Percentiles rank a stretch among this genome's conserved stretches.
Evolutionary conservation across 2,797 vertebrate species (phyloP).

Genomic region (Poecilia wingei): DNA sequence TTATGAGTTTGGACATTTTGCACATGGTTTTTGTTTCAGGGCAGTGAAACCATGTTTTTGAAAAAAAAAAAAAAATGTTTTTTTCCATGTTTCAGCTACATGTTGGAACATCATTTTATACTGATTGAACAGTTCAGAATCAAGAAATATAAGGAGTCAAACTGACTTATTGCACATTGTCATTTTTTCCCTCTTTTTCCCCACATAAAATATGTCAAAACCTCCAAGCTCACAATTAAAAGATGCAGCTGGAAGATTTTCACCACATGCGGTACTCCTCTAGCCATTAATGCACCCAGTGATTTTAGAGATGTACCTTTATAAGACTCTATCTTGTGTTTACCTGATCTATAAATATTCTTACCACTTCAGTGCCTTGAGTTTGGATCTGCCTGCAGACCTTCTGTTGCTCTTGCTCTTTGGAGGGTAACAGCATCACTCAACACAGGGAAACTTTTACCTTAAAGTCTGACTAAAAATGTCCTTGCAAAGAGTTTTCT

Average conservation of each 20-base stretch:
- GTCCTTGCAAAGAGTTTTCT: not conserved
- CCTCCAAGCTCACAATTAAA: not conserved
- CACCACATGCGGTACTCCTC: not conserved
- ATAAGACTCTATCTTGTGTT: not conserved
- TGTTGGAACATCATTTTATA: not conserved
- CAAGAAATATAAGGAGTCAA: not conserved
- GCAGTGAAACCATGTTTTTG: not conserved
- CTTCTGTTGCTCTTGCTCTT: not conserved
- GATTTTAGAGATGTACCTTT: not conserved
- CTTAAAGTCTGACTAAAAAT: not conserved
- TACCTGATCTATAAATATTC: not conserved
- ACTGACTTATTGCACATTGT: not conserved
- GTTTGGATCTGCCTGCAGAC: not conserved
- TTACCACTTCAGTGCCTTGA: not conserved
- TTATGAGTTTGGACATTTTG: not conserved
- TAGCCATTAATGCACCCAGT: not conserved
- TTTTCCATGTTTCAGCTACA: not conserved
- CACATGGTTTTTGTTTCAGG: not conserved
- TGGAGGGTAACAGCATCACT: not conserved
- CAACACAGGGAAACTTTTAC: not conserved
- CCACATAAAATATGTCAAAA: no score
- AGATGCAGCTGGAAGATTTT: not conserved
- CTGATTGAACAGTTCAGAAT: not conserved
- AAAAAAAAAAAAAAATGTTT: no score
- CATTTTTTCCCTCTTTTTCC: not conserved